These are phyloP conservation scores for Vireo griseus DNA, from an alignment of 2,797 vertebrate genomes.

Conservation along the genomic window DNA sequence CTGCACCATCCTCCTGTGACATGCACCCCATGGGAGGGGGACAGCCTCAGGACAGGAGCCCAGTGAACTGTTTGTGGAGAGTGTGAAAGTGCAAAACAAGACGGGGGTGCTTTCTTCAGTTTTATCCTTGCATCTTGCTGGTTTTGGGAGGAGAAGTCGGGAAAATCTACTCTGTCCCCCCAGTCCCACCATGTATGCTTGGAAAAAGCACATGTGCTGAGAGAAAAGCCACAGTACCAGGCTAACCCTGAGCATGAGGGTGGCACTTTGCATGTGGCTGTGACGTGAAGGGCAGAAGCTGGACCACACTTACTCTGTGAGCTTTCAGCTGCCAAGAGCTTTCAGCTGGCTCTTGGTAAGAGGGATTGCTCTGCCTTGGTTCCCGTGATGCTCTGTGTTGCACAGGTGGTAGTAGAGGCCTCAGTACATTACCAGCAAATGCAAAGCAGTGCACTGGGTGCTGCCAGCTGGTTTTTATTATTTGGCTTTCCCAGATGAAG, in stretches of 20 bases:
- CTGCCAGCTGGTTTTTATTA: neutral
- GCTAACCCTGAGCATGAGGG: neutral
- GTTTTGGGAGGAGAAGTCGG: neutral
- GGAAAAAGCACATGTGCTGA: neutral
- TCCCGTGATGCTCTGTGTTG: neutral
- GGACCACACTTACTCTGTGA: neutral
- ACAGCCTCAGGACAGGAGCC: neutral
- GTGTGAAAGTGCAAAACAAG: neutral
- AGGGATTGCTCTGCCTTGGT: neutral
- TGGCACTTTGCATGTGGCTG: neutral
- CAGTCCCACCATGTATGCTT: neutral
- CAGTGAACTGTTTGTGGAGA: neutral
- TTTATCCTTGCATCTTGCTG: neutral
- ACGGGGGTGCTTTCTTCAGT: neutral
- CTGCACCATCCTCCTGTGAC: neutral
- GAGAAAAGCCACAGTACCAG: neutral
- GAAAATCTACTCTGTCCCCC: neutral
- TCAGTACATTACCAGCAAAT: neutral
- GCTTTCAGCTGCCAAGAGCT: no score
- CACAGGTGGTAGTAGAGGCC: neutral
- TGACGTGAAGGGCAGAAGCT: neutral
- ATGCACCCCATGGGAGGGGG: no score
- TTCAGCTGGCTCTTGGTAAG: neutral
- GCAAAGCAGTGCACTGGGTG: neutral
- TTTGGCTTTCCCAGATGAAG: neutral